Conservation (phyloP, 2,797 vertebrate genomes). For the Carapus acus region DNA sequence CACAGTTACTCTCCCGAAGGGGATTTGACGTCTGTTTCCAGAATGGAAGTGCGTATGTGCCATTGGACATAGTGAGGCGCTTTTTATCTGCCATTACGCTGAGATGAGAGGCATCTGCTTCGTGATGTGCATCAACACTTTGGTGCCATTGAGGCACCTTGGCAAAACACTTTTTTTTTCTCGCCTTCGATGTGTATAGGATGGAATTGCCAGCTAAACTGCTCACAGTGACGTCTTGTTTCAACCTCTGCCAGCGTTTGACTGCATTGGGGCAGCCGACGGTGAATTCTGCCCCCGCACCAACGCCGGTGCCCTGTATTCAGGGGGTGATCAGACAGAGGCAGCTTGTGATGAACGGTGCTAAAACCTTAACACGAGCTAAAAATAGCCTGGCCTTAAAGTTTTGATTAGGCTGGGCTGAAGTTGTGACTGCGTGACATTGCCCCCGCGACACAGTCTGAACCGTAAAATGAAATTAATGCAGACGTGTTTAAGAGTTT, state of each 20-base stretch:
- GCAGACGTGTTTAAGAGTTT: no score
- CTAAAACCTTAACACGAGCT: no score
- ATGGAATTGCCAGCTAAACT: constrained; percentile 17
- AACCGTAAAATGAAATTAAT: no score
- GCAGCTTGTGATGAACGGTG: no score
- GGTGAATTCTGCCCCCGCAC: constrained; percentile 7
- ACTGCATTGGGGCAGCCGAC: constrained; percentile 4
- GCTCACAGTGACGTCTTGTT: constrained; percentile 10
- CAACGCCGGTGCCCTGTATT: no score
- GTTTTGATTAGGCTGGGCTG: no score
- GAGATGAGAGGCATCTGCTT: constrained; percentile 52
- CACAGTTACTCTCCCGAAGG: constrained; percentile 54
- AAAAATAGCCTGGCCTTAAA: no score
- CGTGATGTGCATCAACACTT: constrained; percentile 22
- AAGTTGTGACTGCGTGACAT: no score
- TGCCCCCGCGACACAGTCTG: no score
- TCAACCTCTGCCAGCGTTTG: neutral
- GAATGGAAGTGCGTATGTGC: constrained; percentile 48
- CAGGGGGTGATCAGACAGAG: no score
- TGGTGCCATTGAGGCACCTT: constrained; percentile 19
- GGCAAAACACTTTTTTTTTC: constrained; percentile 19
- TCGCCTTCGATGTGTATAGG: constrained; percentile 15
- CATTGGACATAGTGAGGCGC: constrained; percentile 41
- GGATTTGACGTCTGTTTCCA: constrained; percentile 57
- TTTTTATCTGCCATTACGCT: constrained; percentile 53